Percentiles rank a stretch among this genome's conserved stretches.
Evolutionary conservation across 2,797 vertebrate species (phyloP).

Genomic region (Propithecus perrieri): DNA sequence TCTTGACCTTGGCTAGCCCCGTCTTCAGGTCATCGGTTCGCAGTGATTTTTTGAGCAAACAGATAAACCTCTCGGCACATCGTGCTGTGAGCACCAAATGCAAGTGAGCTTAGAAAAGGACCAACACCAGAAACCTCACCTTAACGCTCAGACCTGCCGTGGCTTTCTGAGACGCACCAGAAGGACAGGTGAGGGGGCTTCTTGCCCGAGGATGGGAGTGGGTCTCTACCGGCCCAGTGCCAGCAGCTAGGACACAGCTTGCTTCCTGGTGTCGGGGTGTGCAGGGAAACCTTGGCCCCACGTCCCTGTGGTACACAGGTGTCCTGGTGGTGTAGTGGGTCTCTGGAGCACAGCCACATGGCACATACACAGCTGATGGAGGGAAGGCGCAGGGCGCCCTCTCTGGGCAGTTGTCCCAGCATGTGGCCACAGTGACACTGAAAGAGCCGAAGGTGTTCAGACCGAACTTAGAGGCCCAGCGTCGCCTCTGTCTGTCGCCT

Average conservation of each 20-base stretch:
- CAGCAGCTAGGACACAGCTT: background rate
- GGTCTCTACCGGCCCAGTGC: background rate
- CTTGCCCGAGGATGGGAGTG: background rate
- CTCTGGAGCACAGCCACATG: background rate
- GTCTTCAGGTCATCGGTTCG: background rate
- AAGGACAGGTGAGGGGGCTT: background rate
- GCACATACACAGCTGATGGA: background rate
- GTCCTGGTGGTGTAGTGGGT: background rate
- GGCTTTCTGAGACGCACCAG: background rate
- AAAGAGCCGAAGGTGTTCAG: background rate
- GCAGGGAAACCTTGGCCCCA: accelerated
- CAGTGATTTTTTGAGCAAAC: background rate
- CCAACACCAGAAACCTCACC: background rate
- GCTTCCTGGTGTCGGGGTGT: background rate
- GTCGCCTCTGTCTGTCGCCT: background rate
- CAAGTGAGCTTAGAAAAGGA: background rate
- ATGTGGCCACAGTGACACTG: background rate
- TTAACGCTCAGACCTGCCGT: background rate
- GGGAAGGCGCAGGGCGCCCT: background rate
- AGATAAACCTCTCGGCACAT: background rate
- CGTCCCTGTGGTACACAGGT: background rate
- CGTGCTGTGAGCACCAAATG: background rate
- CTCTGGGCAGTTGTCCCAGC: background rate
- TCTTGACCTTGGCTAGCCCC: background rate
- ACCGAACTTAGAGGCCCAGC: background rate